Evolutionary conservation across 1,140 invertebrate genomes (phyloP).

Genomic region (Rhagoletis pomonella): DNA sequence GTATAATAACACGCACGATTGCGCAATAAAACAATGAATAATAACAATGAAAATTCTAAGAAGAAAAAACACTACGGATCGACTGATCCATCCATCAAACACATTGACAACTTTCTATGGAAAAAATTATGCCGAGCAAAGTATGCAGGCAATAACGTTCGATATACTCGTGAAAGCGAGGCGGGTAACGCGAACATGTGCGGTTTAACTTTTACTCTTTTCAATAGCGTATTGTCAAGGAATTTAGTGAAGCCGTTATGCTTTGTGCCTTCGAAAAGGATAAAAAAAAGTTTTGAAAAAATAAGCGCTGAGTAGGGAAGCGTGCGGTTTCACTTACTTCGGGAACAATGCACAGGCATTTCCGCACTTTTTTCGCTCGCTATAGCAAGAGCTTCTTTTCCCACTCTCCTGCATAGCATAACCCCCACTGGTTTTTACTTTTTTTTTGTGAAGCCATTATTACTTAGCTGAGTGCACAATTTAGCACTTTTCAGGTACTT

Average conservation of each 20-base stretch:
- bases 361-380: neutral
- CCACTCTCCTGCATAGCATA: neutral
- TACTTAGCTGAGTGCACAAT: conserved; percentile 50
- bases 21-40: neutral
- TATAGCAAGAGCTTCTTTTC: neutral
- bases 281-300: neutral
- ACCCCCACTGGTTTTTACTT: neutral
- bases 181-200: neutral
- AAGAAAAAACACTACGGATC: neutral
- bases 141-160: neutral
- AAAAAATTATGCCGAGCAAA: neutral
- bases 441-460: neutral
- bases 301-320: conserved; percentile 1
- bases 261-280: neutral
- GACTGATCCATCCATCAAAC: neutral
- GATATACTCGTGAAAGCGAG: neutral
- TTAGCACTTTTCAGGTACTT: conserved; percentile 52
- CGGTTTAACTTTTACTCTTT: conserved; percentile 41
- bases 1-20: conserved; percentile 18
- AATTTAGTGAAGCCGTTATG: conserved; percentile 29
- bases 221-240: conserved; percentile 14
- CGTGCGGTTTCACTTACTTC: conserved; percentile 32
- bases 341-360: neutral
- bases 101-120: neutral
- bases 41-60: neutral